These are phyloP conservation scores for Sula dactylatra DNA, from an alignment of 2,113 vertebrate species.

Conservation along the genomic window DNA sequence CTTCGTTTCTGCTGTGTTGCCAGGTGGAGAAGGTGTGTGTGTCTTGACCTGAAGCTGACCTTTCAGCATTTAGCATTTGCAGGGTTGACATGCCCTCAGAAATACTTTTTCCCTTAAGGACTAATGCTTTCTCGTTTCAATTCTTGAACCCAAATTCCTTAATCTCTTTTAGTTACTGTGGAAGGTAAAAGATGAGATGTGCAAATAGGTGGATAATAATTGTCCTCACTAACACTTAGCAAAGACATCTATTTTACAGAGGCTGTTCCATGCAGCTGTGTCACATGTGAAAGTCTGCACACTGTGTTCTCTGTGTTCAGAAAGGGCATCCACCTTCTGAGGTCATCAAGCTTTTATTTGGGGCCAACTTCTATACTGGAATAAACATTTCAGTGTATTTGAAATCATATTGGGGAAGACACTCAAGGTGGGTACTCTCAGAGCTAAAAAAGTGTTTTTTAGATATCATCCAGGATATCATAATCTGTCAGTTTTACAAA, in stretches of 20 bases:
- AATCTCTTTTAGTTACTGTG: background rate
- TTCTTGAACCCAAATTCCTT: background rate
- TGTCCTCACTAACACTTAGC: background rate
- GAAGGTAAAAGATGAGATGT: background rate
- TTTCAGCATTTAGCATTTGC: background rate
- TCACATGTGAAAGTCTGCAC: background rate
- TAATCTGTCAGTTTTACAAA: background rate
- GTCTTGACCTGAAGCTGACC: background rate
- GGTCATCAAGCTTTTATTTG: background rate
- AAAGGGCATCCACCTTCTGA: background rate
- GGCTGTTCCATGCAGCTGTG: background rate
- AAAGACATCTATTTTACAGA: background rate
- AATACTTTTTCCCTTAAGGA: background rate
- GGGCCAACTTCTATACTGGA: background rate
- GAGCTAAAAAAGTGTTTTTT: background rate
- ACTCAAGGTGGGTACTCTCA: background rate
- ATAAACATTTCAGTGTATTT: background rate
- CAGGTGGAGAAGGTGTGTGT: background rate
- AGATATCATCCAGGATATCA: background rate
- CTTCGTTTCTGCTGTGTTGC: background rate
- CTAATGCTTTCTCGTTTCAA: background rate
- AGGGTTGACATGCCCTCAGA: background rate
- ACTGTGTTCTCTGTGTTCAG: background rate
- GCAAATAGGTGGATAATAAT: background rate
- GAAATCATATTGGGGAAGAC: background rate